Percentiles rank a stretch among this genome's conserved stretches.
phyloP scores from a whole-genome alignment of 2,113 vertebrate genomes.

The Caranx melampygus region DNA sequence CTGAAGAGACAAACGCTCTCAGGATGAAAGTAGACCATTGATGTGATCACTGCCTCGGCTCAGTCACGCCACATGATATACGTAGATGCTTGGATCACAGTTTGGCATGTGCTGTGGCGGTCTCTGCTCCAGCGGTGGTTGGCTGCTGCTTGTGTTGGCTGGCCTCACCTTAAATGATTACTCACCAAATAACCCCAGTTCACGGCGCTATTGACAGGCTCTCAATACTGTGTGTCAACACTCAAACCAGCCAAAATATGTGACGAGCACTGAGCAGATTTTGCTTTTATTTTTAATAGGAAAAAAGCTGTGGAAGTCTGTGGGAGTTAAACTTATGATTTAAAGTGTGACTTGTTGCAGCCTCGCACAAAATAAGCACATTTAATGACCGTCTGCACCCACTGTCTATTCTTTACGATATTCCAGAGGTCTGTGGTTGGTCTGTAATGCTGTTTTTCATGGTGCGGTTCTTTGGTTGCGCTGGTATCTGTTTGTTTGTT shows the following conservation, averaged over 20 bases:
- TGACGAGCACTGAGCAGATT: constrained; percentile 29
- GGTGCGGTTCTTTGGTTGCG: constrained; percentile 68
- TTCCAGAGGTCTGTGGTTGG: constrained; percentile 60
- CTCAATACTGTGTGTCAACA: background rate
- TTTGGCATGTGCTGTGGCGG: constrained; percentile 20
- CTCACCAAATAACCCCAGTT: constrained; percentile 20
- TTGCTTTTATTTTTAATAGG: constrained; percentile 32
- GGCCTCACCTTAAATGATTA: constrained; percentile 25
- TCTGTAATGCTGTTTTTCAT: constrained; percentile 75
- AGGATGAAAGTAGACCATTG: constrained; percentile 63
- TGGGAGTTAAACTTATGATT: constrained; percentile 63
- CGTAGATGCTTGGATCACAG: constrained; percentile 51
- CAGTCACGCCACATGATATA: constrained; percentile 52
- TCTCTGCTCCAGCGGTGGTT: constrained; percentile 24
- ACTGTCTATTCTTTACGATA: constrained; percentile 59
- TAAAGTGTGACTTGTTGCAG: constrained; percentile 65
- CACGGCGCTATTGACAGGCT: background rate
- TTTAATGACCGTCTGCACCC: constrained; percentile 58
- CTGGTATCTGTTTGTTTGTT: constrained; percentile 68
- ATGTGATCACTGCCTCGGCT: constrained; percentile 58
- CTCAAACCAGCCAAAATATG: constrained; percentile 23
- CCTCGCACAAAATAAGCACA: constrained; percentile 55
- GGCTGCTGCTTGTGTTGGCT: constrained; percentile 10
- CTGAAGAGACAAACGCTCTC: constrained; percentile 50
- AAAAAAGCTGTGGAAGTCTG: constrained; percentile 38